These are phyloP conservation scores for Alviniconcha marisindica DNA, from an alignment of 1,140 invertebrate genomes.

Conservation along the genomic window DNA sequence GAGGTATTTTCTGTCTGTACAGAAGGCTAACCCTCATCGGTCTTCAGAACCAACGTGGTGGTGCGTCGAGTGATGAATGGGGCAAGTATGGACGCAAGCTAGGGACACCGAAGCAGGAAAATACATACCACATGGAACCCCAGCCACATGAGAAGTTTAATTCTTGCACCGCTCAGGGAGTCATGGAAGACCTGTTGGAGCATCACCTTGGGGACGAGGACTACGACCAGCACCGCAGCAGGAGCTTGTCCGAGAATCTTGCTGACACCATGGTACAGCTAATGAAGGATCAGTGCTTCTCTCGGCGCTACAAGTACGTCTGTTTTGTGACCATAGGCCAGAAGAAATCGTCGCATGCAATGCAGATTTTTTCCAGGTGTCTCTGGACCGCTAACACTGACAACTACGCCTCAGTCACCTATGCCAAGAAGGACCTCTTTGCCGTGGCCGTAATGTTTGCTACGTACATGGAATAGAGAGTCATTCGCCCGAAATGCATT, in stretches of 20 bases:
- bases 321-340: conserved; percentile 68
- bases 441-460: conserved; percentile 70
- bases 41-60: background rate
- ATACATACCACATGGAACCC: conserved; percentile 65
- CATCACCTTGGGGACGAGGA: conserved; percentile 61
- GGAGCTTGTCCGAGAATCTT: conserved; percentile 57
- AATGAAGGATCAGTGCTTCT: conserved; percentile 67
- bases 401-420: conserved; percentile 66
- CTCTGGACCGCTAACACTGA: conserved; percentile 70
- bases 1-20: no score
- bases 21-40: no score
- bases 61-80: background rate
- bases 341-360: conserved; percentile 55
- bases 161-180: conserved; percentile 53
- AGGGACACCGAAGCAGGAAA: conserved; percentile 25
- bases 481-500: no score
- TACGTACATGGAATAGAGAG: conserved; percentile 67
- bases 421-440: conserved; percentile 63
- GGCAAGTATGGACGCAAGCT: background rate
- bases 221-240: conserved; percentile 59
- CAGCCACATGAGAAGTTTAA: conserved; percentile 60
- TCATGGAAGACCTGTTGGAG: conserved; percentile 59
- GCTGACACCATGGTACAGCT: conserved; percentile 67
- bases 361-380: conserved; percentile 65
- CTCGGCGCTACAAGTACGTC: conserved; percentile 68